A percentile compares a stretch with the other conserved stretches of the same genome.
Evolutionary conservation across 2,888 invertebrate genomes (phyloP).

Genomic region (Arctia plantaginis): DNA sequence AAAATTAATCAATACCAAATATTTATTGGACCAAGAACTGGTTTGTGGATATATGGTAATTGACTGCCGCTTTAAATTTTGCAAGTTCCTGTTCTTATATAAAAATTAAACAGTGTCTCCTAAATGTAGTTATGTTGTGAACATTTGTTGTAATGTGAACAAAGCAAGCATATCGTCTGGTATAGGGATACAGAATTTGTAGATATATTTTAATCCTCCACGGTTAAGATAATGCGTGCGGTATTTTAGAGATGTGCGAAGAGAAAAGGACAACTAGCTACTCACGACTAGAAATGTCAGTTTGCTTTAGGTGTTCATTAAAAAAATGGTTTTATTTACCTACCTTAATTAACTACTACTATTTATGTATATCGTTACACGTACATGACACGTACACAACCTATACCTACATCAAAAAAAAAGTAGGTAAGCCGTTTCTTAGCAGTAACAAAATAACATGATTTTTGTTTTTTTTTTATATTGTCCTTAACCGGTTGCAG

Average conservation of each 20-base stretch:
- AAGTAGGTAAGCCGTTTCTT: no score
- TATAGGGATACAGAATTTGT: conserved; percentile 53
- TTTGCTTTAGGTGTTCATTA: neutral
- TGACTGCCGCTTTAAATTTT: conserved; percentile 1
- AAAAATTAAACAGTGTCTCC: conserved; percentile 21
- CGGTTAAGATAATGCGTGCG: conserved; percentile 61
- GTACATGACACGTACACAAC: no score
- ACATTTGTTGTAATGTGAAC: conserved; percentile 66
- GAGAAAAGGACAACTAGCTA: neutral
- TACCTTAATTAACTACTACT: neutral
- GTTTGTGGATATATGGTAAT: no score
- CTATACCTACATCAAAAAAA: no score
- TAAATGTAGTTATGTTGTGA: conserved; percentile 27
- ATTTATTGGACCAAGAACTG: no score
- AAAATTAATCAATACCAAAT: no score
- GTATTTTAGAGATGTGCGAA: conserved; percentile 40
- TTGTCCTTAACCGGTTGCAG: no score
- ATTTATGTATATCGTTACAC: no score
- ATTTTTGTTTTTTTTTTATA: no score
- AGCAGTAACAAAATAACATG: no score
- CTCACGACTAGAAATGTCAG: no score
- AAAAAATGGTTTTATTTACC: neutral
- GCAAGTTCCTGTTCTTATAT: conserved; percentile 7
- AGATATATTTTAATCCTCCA: conserved; percentile 69
- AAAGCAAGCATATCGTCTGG: conserved; percentile 46